Evolutionary conservation across 1,140 invertebrate species (phyloP), one percentile per base, ranked within the genome.

Genomic region (Procambarus virginalis): DNA sequence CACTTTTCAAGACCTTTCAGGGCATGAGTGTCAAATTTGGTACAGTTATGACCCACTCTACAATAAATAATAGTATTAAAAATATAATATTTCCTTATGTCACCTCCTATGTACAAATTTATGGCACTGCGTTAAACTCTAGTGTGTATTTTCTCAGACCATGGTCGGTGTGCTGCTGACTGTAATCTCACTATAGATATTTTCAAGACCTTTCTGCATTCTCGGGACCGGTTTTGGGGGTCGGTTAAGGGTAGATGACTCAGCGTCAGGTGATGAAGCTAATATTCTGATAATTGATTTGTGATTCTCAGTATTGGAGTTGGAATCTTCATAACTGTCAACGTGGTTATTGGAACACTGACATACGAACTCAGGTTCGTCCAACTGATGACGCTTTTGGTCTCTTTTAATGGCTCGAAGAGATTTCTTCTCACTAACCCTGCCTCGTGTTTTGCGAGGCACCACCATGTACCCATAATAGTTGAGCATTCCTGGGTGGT

Each of bases 401-500:
- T 87, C 77, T 20, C 85, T 14, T 45, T 84, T 89, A 49, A 84
- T 9, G 5, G 78, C 80, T 20, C 87, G 49, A 9, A 86, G 55
- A 14, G 87, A 78, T 22, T 46, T 64, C 55, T 89, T 89, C 34
- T 82, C 87, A 22, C 46, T 84, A 22, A 60, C 60, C 10, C 55
- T 55, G 2, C 64, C 81, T 60, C 45, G 20, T 48, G 86, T 34
- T 64, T 81, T 89, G 6, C 86, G 89, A n/a, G 91, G 91, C 8
- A 92, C 91, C 46, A 92, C 91, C 91, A 92, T 91, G 84, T 92
- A 92, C 45, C 91, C 91, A 68, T 92, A 92, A 51, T 92, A 92
- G 73, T 92, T 92, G 60, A 92, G 76, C 70, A 92, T 84, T 9
- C 89, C 87, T 4, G 89, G 91, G 77, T 80, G 91, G 20, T 85